A percentile compares a stretch with the other conserved stretches of the same genome.
These are phyloP conservation scores for Arge pagana DNA, from an alignment of 2,888 invertebrate genomes.

Conservation along the genomic window DNA sequence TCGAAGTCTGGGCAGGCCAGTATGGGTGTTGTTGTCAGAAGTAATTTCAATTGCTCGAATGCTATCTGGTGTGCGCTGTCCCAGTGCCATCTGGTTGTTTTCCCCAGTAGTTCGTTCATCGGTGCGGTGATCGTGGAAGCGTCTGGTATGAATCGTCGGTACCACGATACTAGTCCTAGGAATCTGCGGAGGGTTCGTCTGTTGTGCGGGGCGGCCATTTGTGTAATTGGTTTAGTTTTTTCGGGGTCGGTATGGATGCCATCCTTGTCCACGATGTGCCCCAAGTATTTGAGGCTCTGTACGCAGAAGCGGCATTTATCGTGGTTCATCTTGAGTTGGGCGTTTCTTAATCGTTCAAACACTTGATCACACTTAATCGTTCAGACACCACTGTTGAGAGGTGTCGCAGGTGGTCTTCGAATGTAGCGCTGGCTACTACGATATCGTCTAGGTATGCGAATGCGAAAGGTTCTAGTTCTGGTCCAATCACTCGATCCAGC, in stretches of 20 bases:
- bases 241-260: conserved; percentile 1
- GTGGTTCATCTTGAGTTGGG: conserved; percentile 27
- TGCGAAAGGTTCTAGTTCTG: background rate
- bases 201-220: conserved; percentile 18
- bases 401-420: conserved; percentile 33
- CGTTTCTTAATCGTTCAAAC: conserved; percentile 27
- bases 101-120: background rate
- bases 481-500: background rate
- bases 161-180: conserved; percentile 33
- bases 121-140: background rate
- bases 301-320: conserved; percentile 36
- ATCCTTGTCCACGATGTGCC: conserved; percentile 8
- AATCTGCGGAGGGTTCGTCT: conserved; percentile 31
- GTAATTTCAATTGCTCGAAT: background rate
- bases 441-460: conserved; percentile 26
- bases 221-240: background rate
- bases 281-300: conserved; percentile 27
- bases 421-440: conserved; percentile 30
- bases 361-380: no score
- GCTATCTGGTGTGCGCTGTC: background rate
- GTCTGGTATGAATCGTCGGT: conserved; percentile 8
- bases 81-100: background rate
- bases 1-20: background rate
- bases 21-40: background rate
- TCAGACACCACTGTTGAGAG: conserved; percentile 26